phyloP scores from a whole-genome alignment of 1,140 invertebrate species.

The Bombus fervidus region DNA sequence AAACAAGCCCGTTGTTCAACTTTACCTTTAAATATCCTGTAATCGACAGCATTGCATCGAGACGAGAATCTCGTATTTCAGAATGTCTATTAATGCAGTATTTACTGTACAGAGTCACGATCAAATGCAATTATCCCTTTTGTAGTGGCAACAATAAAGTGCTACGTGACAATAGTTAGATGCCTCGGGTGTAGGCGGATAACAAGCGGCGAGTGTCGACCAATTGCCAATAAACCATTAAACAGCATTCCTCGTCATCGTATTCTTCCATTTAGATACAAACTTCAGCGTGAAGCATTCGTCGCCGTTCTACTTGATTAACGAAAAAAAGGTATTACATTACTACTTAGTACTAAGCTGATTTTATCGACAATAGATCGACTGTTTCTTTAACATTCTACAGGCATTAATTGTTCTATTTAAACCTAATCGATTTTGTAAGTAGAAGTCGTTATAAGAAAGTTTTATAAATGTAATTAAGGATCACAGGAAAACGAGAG shows the following conservation, averaged over 20 bases:
- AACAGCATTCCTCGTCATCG: slow-evolving; percentile 36
- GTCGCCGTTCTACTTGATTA: neutral
- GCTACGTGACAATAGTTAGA: slow-evolving; percentile 36
- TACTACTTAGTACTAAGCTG: neutral
- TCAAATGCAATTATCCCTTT: slow-evolving; percentile 54
- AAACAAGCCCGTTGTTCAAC: neutral
- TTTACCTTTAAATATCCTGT: slow-evolving; percentile 26
- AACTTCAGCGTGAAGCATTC: neutral
- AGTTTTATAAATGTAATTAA: too few relatives aligned
- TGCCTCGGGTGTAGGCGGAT: slow-evolving; percentile 52
- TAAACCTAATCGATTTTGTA: too few relatives aligned
- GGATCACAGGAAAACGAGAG: too few relatives aligned
- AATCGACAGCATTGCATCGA: slow-evolving; percentile 1
- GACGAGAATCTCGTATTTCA: slow-evolving; percentile 23
- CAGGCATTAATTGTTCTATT: too few relatives aligned
- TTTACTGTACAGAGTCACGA: slow-evolving; percentile 11
- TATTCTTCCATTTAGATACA: neutral
- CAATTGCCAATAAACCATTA: slow-evolving; percentile 52
- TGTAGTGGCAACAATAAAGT: slow-evolving; percentile 45
- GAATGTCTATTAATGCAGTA: slow-evolving; percentile 27
- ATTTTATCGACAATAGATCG: too few relatives aligned
- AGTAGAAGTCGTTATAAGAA: too few relatives aligned
- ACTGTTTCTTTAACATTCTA: too few relatives aligned
- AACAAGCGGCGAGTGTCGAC: slow-evolving; percentile 37
- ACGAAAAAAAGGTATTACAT: neutral